phyloP scores from a whole-genome alignment of 1,140 invertebrate genomes.

The Centruroides vittatus region DNA sequence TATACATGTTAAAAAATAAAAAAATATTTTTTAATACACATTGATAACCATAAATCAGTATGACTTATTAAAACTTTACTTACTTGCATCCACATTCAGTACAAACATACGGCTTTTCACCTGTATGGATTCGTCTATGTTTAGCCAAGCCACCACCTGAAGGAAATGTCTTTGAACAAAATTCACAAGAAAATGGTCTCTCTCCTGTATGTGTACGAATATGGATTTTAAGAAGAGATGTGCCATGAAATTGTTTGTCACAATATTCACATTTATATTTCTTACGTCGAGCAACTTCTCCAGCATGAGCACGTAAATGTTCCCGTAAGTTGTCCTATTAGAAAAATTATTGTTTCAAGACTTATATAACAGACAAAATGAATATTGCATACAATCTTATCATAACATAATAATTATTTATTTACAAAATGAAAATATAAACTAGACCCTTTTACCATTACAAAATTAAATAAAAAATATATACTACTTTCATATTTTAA shows the following conservation, averaged over 20 bases:
- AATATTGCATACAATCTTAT: too few relatives aligned
- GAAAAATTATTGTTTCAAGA: too few relatives aligned
- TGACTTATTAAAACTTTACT: neutral
- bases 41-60: neutral
- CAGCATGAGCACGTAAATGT: conserved; percentile 54
- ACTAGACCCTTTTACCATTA: too few relatives aligned
- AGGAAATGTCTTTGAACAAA: conserved; percentile 49
- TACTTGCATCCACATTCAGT: conserved; percentile 15
- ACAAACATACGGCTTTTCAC: conserved; percentile 58
- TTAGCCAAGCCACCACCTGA: conserved; percentile 57
- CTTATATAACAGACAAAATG: too few relatives aligned
- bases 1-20: neutral
- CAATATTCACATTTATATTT: conserved; percentile 48
- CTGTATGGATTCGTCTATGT: conserved; percentile 62
- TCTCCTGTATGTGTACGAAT: conserved; percentile 53
- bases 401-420: too few relatives aligned
- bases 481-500: too few relatives aligned
- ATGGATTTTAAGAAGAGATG: conserved; percentile 49
- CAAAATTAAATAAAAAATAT: too few relatives aligned
- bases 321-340: conserved; percentile 49
- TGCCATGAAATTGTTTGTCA: conserved; percentile 50
- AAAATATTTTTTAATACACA: neutral
- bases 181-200: conserved; percentile 45
- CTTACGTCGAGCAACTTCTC: conserved; percentile 45
- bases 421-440: too few relatives aligned